Conservation (phyloP, 2,113 vertebrate species). For the Hemiprocne comata region DNA sequence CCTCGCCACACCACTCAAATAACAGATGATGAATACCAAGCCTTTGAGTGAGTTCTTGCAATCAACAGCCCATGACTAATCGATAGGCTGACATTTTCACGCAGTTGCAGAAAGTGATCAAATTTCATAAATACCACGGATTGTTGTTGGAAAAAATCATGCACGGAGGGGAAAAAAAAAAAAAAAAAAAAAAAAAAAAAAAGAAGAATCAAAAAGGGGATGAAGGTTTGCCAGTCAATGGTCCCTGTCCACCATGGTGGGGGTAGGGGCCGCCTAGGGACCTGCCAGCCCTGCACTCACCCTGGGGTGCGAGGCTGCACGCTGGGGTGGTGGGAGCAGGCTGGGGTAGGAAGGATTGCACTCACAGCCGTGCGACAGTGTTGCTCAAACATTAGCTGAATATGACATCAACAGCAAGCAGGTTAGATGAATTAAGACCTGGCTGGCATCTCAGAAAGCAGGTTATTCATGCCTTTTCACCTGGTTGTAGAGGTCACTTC, state of each 20-base stretch:
- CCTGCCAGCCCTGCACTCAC: neutral
- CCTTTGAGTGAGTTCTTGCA: constrained; percentile 49
- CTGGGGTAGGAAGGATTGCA: neutral
- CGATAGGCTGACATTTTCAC: constrained; percentile 62
- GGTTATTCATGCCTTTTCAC: neutral
- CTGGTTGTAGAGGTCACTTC: neutral
- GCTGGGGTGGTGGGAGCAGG: neutral
- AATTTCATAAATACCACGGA: constrained; percentile 33
- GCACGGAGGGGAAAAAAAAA: fast-evolving
- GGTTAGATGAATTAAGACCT: fast-evolving
- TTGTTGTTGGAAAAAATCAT: neutral
- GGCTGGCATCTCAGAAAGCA: neutral
- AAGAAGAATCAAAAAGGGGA: no score
- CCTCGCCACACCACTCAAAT: neutral
- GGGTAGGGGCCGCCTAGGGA: no score
- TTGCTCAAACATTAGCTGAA: neutral
- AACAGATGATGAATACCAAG: constrained; percentile 36
- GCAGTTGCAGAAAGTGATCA: constrained; percentile 53
- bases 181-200: neutral
- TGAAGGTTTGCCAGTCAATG: neutral
- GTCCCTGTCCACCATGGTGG: no score
- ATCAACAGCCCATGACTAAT: constrained; percentile 51
- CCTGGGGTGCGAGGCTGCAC: no score
- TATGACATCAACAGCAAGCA: fast-evolving
- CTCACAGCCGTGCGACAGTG: fast-evolving